phyloP scores from a whole-genome alignment of 2,797 vertebrate species.

The Aplochiton taeniatus region DNA sequence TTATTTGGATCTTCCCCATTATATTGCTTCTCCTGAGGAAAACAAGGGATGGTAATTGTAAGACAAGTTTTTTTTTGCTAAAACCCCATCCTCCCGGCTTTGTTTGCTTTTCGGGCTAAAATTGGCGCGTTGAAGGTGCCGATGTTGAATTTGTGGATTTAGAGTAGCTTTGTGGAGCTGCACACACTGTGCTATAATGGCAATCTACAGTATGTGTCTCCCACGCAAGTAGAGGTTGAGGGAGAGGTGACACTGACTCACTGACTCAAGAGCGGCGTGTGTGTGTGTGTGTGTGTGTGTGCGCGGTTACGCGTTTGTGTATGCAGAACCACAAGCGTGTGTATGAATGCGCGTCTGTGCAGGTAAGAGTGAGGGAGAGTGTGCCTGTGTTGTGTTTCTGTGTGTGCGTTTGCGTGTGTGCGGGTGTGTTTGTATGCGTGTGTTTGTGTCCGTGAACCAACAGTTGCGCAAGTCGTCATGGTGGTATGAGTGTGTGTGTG shows the following conservation, averaged over 20 bases:
- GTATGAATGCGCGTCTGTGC: conserved; percentile 17
- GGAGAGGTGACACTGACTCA: conserved; percentile 82
- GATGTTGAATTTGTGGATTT: conserved; percentile 55
- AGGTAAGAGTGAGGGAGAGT: conserved; percentile 35
- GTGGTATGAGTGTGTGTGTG: conserved; percentile 8
- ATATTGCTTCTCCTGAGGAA: background rate
- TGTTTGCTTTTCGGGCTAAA: conserved; percentile 18
- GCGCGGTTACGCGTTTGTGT: conserved; percentile 21
- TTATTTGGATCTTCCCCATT: too few relatives aligned
- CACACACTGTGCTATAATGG: conserved; percentile 60
- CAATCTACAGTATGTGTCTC: conserved; percentile 64
- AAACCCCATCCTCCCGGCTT: too few relatives aligned
- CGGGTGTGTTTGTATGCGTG: conserved; percentile 13
- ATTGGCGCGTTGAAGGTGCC: conserved; percentile 41
- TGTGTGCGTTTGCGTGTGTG: conserved; percentile 43
- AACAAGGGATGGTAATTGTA: background rate
- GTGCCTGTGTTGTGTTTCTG: conserved; percentile 19
- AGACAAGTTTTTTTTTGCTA: too few relatives aligned
- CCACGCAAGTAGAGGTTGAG: conserved; percentile 78
- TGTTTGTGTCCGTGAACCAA: too few relatives aligned
- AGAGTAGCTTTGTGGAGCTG: conserved; percentile 45
- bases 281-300: conserved; percentile 44
- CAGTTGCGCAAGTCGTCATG: too few relatives aligned
- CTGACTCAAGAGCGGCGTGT: conserved; percentile 67
- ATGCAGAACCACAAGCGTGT: conserved; percentile 25